Conservation (phyloP, 2,888 invertebrate species). For the Tipula helvola region DNA sequence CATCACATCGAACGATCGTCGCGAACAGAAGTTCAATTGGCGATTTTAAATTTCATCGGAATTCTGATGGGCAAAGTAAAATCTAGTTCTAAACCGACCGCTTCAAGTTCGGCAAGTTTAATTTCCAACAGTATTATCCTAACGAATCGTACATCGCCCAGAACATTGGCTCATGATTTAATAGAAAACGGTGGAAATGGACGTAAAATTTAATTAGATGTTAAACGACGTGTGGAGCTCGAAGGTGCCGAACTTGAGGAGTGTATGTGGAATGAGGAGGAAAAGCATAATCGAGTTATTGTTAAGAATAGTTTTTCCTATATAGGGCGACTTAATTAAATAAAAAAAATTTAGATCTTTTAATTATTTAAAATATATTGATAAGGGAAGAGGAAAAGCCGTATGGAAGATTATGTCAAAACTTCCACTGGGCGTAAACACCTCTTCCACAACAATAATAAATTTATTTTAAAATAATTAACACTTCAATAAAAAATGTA, state of each 20-base stretch:
- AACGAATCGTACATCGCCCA: conserved; percentile 74
- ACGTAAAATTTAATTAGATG: conserved; percentile 54
- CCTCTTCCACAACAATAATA: too few species aligned
- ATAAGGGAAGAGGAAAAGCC: too few species aligned
- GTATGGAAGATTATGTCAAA: too few species aligned
- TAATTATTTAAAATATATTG: too few species aligned
- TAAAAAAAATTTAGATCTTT: too few species aligned
- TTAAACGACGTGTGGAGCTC: conserved; percentile 55
- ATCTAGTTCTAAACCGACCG: conserved; percentile 24
- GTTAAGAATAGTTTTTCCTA: conserved; percentile 48
- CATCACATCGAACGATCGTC: conserved; percentile 46
- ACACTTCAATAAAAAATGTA: too few species aligned
- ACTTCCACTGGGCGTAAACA: too few species aligned
- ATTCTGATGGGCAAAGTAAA: conserved; percentile 37
- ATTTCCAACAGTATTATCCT: conserved; percentile 78
- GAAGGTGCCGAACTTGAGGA: conserved; percentile 72
- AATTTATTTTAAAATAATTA: too few species aligned
- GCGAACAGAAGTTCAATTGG: conserved; percentile 72
- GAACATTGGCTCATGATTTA: conserved; percentile 65
- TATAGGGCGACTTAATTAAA: too few species aligned
- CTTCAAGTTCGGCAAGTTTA: conserved; percentile 32
- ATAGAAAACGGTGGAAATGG: conserved; percentile 61
- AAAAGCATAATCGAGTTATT: conserved; percentile 34
- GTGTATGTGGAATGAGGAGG: conserved; percentile 51
- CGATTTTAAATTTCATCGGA: conserved; percentile 78